Evolutionary conservation across 2,888 invertebrate species (phyloP), one percentile per base, ranked within the genome.

Genomic region (Parascotia fuliginaria): DNA sequence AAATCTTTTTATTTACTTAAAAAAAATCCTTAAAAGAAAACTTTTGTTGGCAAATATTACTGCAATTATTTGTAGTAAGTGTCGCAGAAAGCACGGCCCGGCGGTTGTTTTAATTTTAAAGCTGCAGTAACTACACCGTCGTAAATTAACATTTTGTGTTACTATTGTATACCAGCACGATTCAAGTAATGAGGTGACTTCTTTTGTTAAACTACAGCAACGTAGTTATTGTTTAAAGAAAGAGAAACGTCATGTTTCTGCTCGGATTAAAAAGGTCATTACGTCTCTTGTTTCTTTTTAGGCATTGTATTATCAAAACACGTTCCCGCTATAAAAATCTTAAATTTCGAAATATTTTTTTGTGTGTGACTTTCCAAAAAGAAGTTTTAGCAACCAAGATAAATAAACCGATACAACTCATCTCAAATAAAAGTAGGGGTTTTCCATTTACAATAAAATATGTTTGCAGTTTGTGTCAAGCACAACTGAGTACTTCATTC

Each of bases 161-260:
- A 60, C 59, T 66, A 24, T 24, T 24, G 24, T 24, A 54, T 57
- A 51, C 50, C 56, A 52, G 45, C 51, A 54, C 66, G 62, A 70
- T 70, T 29, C 61, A 61, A 64, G 62, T 75, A 73, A 77, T 71
- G 70, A 74, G 45, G 49, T 48, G 0, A 54, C 53, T 69, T 68
- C 62, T 65, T 65, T 72, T 73, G 69, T 73, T 66, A 47, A 37
- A 43, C 36, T 42, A 56, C 54, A 43, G 3, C 9, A 4, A 34
- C 40, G 54, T 45, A 42, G 60, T 60, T 61, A 57, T 62, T 55
- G 45, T 58, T 39, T 47, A 54, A 44, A 42, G 38, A 58, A n/a
- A n/a, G n/a, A n/a, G n/a, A n/a, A n/a, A 48, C 39, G 16, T 42
- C 45, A 55, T 60, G 47, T 65, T 66, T 55, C 49, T 32, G 33